Base-by-base conservation (phyloP, 2,888 invertebrate species). In the Coelopa pilipes region DNA sequence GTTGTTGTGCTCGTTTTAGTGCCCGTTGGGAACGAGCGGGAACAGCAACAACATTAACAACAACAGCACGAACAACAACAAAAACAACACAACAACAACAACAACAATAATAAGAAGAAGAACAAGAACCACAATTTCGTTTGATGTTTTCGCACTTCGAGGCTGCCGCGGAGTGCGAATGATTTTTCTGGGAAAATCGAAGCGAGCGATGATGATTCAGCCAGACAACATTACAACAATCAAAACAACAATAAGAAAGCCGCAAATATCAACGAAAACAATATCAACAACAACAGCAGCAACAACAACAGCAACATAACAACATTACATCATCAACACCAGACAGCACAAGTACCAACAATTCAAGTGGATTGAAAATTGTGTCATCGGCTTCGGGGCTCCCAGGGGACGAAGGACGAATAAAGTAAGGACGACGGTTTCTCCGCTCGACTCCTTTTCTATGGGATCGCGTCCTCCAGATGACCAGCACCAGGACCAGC, bases 71-170 rank as follows among this genome's bases (percentile, higher is more conserved):
- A 34, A 34, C 34, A 34, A 34, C 34, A 34, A 34, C 34, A 2
- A 34, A 2, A 34, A 4, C 34, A 34, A 34, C 34, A 34, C 34
- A 34, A 4, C 34, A 34, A 34, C 7, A 34, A 4, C 34, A 34
- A 4, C 34, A 34, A 4, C 34, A 34, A 34, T 7, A 34, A 34
- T 7, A 34, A 34, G 2, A 34, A 34, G 4, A 34, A 34, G 7
- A 71, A 71, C 71, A 71, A 71, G 55, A 63, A 71, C 63, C 21
- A 57, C 17, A 63, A 74, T 76, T 74, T 66, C 72, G 78, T 79
- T 78, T 79, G 79, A 79, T 74, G 79, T 79, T 78, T 79, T 79
- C 79, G 78, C 79, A 79, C 79, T 77, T 79, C 77, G 74, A 49
- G 59, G 72, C 68, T 71, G 72, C 73, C 75, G 76, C 70, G 68